Conservation (phyloP, 2,888 invertebrate genomes). For the Alcis repandata region DNA sequence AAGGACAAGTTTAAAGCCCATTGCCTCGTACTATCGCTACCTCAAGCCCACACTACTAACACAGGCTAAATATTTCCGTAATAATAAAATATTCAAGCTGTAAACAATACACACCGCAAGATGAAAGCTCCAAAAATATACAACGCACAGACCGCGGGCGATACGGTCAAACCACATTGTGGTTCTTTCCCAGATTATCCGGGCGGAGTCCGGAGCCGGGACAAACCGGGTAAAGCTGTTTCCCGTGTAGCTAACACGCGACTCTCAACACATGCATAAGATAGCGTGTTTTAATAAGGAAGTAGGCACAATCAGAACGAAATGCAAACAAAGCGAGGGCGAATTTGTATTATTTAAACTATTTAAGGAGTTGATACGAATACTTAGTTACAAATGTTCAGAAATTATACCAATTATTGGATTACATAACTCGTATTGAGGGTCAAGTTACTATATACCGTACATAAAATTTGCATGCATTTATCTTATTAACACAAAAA, state of each 20-base stretch:
- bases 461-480: too few relatives aligned
- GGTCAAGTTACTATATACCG: too few relatives aligned
- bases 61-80: background rate
- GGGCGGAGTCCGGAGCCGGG: constrained; percentile 45
- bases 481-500: too few relatives aligned
- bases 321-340: background rate
- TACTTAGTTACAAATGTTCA: background rate
- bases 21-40: too few relatives aligned
- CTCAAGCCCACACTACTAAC: too few relatives aligned
- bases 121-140: constrained; percentile 27
- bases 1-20: too few relatives aligned
- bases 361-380: background rate
- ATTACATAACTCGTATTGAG: background rate
- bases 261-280: constrained; percentile 45
- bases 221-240: constrained; percentile 58
- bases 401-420: background rate
- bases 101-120: constrained; percentile 14
- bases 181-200: constrained; percentile 62
- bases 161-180: constrained; percentile 43
- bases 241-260: constrained; percentile 61
- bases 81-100: constrained; percentile 11
- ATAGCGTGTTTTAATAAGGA: background rate
- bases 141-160: constrained; percentile 34
- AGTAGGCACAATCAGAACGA: background rate
- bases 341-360: too few relatives aligned